Conservation (phyloP, 2,113 vertebrate species). For the Struthidea cinerea region DNA sequence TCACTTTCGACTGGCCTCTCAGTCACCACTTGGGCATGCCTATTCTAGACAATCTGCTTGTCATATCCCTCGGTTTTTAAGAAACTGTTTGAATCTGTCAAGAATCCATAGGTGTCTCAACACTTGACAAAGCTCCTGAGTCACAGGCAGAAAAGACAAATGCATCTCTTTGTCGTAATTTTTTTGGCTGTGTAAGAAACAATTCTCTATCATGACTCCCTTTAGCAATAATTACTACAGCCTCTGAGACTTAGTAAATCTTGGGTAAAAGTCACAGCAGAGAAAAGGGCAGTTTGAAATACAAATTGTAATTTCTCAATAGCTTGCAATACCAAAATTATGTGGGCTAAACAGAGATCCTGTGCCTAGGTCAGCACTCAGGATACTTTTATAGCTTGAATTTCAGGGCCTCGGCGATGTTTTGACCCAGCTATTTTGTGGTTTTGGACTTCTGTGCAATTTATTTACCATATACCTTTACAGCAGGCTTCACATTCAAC, state of each 20-base stretch:
- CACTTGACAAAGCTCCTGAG: neutral
- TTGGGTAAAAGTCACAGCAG: constrained; percentile 22
- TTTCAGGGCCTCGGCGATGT: neutral
- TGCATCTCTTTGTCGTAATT: neutral
- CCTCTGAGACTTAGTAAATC: neutral
- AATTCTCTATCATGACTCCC: neutral
- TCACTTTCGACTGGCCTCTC: neutral
- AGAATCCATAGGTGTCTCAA: neutral
- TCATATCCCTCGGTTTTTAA: neutral
- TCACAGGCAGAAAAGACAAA: neutral
- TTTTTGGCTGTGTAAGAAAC: constrained; percentile 3
- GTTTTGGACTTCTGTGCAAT: neutral
- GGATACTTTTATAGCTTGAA: neutral
- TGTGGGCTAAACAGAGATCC: neutral
- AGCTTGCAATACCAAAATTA: neutral
- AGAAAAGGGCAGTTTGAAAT: constrained; percentile 7
- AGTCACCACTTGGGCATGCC: neutral
- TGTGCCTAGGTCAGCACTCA: neutral
- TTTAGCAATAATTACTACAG: neutral
- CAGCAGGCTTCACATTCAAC: neutral
- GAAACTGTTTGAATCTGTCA: neutral
- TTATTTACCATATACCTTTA: constrained; percentile 6
- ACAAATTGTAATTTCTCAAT: constrained; percentile 4
- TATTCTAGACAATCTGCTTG: neutral
- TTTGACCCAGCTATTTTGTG: neutral